A percentile compares a stretch with the other conserved stretches of the same genome.
Evolutionary conservation across 2,888 invertebrate species (phyloP).

Genomic region (Scrobipalpa costella): DNA sequence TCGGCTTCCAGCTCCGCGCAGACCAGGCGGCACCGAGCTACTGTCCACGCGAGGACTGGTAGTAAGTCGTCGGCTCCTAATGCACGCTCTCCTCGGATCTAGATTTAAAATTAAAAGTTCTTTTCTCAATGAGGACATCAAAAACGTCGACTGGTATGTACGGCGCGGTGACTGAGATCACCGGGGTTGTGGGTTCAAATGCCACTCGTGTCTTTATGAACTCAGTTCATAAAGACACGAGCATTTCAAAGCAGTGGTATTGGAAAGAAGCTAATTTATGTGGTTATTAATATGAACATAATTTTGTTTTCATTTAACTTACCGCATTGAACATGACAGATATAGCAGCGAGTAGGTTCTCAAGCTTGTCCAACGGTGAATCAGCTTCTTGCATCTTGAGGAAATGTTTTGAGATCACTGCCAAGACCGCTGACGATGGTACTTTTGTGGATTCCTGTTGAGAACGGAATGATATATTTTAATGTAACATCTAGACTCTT

Average conservation of each 20-base stretch:
- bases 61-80: conserved; percentile 94
- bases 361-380: conserved; percentile 95
- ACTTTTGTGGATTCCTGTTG: conserved; percentile 85
- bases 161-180: too few species aligned
- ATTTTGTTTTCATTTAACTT: conserved; percentile 52
- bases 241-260: too few species aligned
- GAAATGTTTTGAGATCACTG: conserved; percentile 89
- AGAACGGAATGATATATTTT: too few species aligned
- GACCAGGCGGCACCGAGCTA: conserved; percentile 93
- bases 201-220: too few species aligned
- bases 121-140: too few species aligned
- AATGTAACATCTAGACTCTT: too few species aligned
- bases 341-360: conserved; percentile 93
- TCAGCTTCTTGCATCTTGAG: conserved; percentile 94
- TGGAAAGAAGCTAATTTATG: too few species aligned
- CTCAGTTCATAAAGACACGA: too few species aligned
- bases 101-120: too few species aligned
- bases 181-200: too few species aligned
- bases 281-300: too few species aligned
- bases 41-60: conserved; percentile 94
- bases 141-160: too few species aligned
- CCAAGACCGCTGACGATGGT: conserved; percentile 87
- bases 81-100: conserved; percentile 86
- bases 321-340: conserved; percentile 92
- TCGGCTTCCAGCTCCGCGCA: conserved; percentile 97